Base-by-base conservation (phyloP, 2,888 invertebrate species). In the Orchesella flavescens region DNA sequence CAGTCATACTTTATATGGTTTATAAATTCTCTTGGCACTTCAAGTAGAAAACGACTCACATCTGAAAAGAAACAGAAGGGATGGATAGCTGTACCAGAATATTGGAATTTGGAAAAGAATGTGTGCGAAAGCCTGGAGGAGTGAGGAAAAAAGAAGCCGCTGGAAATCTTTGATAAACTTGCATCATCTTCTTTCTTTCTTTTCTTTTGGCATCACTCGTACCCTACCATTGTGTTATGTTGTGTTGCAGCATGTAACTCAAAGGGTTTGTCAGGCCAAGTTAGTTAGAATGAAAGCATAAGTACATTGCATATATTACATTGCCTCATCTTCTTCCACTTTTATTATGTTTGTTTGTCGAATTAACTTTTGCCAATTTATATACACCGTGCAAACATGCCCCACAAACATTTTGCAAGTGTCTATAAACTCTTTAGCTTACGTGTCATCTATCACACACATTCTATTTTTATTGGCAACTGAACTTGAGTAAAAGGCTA, bases 161-260 rank as follows among this genome's bases (percentile, higher is more conserved):
- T 69, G 69, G 69, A 69, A 69, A 69, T 69, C 69, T 49, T 69
- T 69, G 49, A 69, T 69, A 69, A 69, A 69, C 53, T 69, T 23
- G 19, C 69, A 21, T 46, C 69, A 69, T 69, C 69, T 13, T 46
- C 44, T 68, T 43, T 46, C 17, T 21, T 21, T 10, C 34, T 53
- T 53, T 53, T n/a, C 17, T n/a, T 53, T 59, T 21, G 59, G 19
- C 59, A n/a, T 59, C 59, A 59, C 19, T 59, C 17, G 13, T 57
- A 57, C 17, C 17, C 59, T 19, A 2, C 34, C 34, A 34, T 34
- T 34, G 34, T 34, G 34, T 34, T 34, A 7, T 7, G 7, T 34
- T 34, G 34, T 34, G 34, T 34, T 34, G 34, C 3, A 34, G 34
- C 34, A 34, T 4, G 34, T 2, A 34, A 7, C 34, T 34, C 34